Conservation (phyloP, 2,797 vertebrate species). For the Pteronotus mesoamericanus region DNA sequence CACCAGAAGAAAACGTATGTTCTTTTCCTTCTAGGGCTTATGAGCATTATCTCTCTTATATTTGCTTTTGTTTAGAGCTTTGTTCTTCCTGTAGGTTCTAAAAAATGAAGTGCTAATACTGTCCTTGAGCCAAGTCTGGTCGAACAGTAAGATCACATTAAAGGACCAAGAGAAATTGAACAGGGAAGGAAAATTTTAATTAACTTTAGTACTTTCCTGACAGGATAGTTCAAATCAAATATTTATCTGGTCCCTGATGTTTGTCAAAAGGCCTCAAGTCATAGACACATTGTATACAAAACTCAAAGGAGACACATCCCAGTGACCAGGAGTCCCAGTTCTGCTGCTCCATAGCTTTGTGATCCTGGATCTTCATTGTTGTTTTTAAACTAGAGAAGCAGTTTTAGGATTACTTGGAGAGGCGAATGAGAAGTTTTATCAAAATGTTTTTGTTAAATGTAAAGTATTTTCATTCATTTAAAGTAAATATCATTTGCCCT, state of each 20-base stretch:
- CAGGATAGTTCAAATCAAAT: background rate
- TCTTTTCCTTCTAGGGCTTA: background rate
- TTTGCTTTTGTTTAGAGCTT: constrained; percentile 38
- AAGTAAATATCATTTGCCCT: background rate
- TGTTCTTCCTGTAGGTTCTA: constrained; percentile 3
- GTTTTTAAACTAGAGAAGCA: background rate
- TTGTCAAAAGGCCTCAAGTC: background rate
- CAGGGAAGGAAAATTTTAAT: constrained; percentile 20
- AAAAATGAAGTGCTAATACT: background rate
- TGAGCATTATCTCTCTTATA: background rate
- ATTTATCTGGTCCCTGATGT: background rate
- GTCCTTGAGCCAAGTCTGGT: background rate
- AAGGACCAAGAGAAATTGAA: constrained; percentile 30
- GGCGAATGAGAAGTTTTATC: background rate
- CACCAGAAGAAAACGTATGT: constrained; percentile 14
- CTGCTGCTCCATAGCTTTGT: background rate
- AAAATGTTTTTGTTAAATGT: constrained; percentile 7
- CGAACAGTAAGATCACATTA: background rate
- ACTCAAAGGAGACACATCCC: background rate
- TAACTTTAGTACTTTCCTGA: constrained; percentile 9
- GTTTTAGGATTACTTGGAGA: background rate
- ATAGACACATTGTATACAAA: background rate
- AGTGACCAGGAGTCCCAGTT: background rate
- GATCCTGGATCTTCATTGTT: background rate
- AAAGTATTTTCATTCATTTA: background rate